Conservation (phyloP, 2,113 vertebrate species). For the Todiramphus saurophagus region DNA sequence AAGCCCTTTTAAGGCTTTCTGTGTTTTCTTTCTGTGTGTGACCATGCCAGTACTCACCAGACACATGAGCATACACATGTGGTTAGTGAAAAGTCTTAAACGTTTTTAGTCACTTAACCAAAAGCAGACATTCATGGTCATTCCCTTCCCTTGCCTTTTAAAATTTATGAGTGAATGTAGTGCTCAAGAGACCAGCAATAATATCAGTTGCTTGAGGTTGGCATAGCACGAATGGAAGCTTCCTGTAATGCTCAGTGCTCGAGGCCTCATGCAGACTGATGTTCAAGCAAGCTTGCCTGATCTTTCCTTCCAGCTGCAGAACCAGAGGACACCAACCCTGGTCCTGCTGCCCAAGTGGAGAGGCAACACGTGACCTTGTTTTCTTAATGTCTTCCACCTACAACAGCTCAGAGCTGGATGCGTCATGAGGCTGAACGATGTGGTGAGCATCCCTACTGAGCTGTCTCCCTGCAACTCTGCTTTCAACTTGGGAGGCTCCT, state of each 20-base stretch:
- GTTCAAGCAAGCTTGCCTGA: not conserved
- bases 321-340: not conserved
- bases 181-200: constrained; percentile 23
- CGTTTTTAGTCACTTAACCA: not conserved
- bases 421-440: rapidly evolving
- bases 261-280: not conserved
- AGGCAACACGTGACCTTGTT: not conserved
- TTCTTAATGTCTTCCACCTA: not conserved
- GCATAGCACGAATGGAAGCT: not conserved
- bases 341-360: not conserved
- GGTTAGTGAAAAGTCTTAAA: not conserved
- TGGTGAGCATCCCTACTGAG: not conserved
- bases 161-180: not conserved
- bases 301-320: constrained; percentile 7
- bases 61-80: rapidly evolving
- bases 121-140: not conserved
- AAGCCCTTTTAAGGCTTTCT: not conserved
- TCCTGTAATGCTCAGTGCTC: not conserved
- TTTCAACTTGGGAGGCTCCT: not conserved
- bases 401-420: not conserved
- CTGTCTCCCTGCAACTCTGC: not conserved
- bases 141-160: not conserved
- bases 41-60: not conserved
- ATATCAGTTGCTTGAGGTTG: not conserved
- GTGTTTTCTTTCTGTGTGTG: not conserved